Percentiles rank a stretch among this genome's conserved stretches.
These are phyloP conservation scores for Abrostola triplasia DNA, from an alignment of 2,888 invertebrate genomes.

Conservation along the genomic window DNA sequence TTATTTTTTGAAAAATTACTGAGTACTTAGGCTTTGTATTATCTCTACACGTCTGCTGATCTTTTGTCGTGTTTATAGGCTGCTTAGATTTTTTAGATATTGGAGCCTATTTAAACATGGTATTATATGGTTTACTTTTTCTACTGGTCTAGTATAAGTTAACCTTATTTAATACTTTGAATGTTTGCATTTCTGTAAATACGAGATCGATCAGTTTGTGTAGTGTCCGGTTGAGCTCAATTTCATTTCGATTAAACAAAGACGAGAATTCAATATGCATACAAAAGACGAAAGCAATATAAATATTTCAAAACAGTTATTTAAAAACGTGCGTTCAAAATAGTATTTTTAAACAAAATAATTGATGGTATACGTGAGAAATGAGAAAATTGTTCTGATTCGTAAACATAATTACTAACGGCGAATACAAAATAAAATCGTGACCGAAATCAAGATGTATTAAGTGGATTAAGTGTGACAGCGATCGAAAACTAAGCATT, in stretches of 20 bases:
- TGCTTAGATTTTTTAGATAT: background rate
- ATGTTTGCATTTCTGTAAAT: conserved; percentile 21
- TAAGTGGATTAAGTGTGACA: conserved; percentile 48
- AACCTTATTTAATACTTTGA: conserved; percentile 13
- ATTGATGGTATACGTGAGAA: too few relatives aligned
- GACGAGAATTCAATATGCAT: conserved; percentile 16
- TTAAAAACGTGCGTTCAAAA: background rate
- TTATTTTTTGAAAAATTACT: conserved; percentile 55
- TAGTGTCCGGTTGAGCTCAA: conserved; percentile 23
- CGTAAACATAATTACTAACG: conserved; percentile 25
- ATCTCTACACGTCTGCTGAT: conserved; percentile 14
- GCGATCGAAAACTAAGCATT: conserved; percentile 46
- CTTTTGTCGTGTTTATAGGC: background rate
- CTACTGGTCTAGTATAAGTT: too few relatives aligned
- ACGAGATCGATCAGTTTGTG: conserved; percentile 16
- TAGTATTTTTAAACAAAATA: too few relatives aligned
- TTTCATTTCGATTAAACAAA: conserved; percentile 42
- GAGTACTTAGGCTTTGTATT: conserved; percentile 39
- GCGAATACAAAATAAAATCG: conserved; percentile 27
- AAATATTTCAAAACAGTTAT: conserved; percentile 18
- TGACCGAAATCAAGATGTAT: conserved; percentile 42
- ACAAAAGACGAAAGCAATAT: conserved; percentile 14
- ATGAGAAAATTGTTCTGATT: background rate
- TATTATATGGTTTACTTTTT: too few relatives aligned
- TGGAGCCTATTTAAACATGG: background rate